Percentiles rank a stretch among this genome's conserved stretches.
These are phyloP conservation scores for Limnephilus marmoratus DNA, from an alignment of 2,888 invertebrate genomes.

Conservation along the genomic window DNA sequence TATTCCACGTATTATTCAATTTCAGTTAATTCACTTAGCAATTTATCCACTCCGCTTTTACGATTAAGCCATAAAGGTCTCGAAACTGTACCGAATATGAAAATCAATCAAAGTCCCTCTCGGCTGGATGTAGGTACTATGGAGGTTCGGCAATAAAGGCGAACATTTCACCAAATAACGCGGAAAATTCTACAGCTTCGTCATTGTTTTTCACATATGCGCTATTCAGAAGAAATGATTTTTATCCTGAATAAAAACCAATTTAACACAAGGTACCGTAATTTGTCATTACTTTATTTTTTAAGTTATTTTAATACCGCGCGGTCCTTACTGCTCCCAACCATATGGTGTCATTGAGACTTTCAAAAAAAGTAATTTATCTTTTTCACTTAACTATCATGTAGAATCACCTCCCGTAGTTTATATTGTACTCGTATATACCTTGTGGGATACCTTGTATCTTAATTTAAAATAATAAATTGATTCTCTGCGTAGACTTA, in stretches of 20 bases:
- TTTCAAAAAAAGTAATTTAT: no score
- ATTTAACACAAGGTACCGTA: no score
- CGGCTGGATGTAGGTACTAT: background rate
- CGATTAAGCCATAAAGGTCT: background rate
- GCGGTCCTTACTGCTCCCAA: no score
- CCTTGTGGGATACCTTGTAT: no score
- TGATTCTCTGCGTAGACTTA: no score
- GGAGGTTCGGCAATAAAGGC: background rate
- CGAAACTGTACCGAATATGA: background rate
- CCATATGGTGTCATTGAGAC: no score
- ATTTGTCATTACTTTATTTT: no score
- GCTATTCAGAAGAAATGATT: background rate
- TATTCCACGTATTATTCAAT: slow-evolving; percentile 29
- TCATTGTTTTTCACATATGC: background rate
- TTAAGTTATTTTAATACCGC: no score
- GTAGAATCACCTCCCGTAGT: no score
- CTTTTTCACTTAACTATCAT: no score
- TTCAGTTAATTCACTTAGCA: slow-evolving; percentile 25
- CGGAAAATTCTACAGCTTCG: background rate
- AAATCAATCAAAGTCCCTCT: background rate
- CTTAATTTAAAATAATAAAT: no score
- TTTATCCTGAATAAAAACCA: background rate
- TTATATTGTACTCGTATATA: no score
- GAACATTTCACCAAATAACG: background rate
- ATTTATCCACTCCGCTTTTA: slow-evolving; percentile 10